Evolutionary conservation across 2,113 vertebrate species (phyloP).

Genomic region (Ctenomys sociabilis): DNA sequence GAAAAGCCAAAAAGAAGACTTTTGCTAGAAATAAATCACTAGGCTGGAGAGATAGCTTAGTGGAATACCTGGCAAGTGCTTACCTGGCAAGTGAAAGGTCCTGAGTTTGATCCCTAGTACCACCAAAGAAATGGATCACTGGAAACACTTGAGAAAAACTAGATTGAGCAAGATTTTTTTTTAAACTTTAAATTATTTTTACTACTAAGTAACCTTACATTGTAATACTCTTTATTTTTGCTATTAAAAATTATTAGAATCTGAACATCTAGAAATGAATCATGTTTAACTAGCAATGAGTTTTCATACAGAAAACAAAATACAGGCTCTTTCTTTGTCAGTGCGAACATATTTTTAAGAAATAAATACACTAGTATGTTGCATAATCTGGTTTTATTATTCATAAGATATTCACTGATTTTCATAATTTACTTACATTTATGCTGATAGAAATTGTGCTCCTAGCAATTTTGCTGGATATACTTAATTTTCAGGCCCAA

Average conservation of each 20-base stretch:
- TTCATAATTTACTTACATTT: conserved; percentile 56
- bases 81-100: too few species aligned
- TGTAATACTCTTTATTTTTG: not conserved
- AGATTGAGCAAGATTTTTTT: not conserved
- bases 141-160: not conserved
- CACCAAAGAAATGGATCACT: not conserved
- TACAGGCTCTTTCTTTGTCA: not conserved
- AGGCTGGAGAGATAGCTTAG: too few species aligned
- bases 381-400: conserved; percentile 24
- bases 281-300: not conserved
- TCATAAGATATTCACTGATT: not conserved
- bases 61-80: too few species aligned
- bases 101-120: too few species aligned
- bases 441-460: conserved; percentile 9
- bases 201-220: not conserved
- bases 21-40: not conserved
- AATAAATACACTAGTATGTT: conserved; percentile 18
- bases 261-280: not conserved
- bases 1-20: not conserved
- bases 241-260: not conserved
- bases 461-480: not conserved
- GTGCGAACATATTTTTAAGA: not conserved
- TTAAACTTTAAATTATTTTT: conserved; percentile 19
- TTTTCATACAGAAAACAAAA: not conserved
- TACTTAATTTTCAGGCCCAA: conserved; percentile 12